These are phyloP conservation scores for Trissolcus japonicus DNA, from an alignment of 2,888 invertebrate species.

Conservation along the genomic window DNA sequence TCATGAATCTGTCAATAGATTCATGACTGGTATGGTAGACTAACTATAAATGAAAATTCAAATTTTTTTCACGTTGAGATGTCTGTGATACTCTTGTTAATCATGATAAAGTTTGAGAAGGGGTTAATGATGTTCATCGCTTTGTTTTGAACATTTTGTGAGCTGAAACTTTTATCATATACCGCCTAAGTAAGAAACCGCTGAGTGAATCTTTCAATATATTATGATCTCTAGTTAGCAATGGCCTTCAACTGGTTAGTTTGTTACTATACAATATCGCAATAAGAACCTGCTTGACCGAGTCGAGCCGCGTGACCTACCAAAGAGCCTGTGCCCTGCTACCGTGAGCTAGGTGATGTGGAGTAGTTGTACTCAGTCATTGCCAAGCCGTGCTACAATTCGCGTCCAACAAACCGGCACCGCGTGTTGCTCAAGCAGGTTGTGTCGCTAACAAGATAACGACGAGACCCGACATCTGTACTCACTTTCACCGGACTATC, in stretches of 20 bases:
- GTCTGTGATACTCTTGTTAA: too few species aligned
- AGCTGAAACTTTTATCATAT: too few species aligned
- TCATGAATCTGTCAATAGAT: too few species aligned
- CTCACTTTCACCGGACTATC: conserved; percentile 25
- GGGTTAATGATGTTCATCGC: too few species aligned
- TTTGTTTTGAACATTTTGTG: too few species aligned
- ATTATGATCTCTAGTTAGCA: not conserved
- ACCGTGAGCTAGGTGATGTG: conserved; percentile 41
- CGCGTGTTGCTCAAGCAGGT: conserved; percentile 41
- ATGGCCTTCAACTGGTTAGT: not conserved
- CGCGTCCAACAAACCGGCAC: conserved; percentile 39
- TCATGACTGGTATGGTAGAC: too few species aligned
- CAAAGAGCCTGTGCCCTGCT: conserved; percentile 50
- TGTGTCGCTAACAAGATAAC: conserved; percentile 27
- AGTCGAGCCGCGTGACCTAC: conserved; percentile 54
- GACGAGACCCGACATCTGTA: conserved; percentile 45
- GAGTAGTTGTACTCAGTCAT: conserved; percentile 50
- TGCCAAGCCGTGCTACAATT: conserved; percentile 47
- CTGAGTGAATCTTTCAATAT: too few species aligned
- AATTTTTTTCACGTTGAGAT: too few species aligned
- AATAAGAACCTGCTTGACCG: conserved; percentile 52
- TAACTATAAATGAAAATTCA: too few species aligned
- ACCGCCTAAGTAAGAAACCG: too few species aligned
- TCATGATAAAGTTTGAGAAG: too few species aligned
- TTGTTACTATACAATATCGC: not conserved